Conservation (phyloP, 1,140 invertebrate genomes). For the Ostrea edulis region DNA sequence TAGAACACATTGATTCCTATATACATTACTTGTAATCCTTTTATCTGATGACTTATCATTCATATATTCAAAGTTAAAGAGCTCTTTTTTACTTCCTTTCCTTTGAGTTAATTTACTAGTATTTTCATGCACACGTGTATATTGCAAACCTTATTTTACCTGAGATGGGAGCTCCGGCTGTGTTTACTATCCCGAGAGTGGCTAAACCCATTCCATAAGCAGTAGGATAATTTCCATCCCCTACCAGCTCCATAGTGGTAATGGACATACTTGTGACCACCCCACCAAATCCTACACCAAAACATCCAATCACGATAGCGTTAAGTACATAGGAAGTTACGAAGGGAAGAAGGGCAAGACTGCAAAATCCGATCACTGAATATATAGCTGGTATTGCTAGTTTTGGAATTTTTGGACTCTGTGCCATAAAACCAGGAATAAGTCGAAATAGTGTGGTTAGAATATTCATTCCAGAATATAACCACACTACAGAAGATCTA, state of each 20-base stretch:
- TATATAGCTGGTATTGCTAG: constrained; percentile 29
- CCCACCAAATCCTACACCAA: constrained; percentile 38
- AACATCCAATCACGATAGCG: neutral
- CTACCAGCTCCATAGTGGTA: constrained; percentile 32
- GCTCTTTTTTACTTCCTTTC: too few relatives aligned
- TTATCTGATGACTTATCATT: too few relatives aligned
- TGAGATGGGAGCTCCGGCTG: neutral
- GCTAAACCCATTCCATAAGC: constrained; percentile 33
- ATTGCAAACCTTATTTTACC: constrained; percentile 12
- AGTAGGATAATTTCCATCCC: constrained; percentile 22
- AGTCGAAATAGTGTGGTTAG: neutral
- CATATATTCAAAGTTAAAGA: too few relatives aligned
- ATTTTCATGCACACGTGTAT: too few relatives aligned
- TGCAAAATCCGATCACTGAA: neutral
- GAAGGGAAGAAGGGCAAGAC: neutral
- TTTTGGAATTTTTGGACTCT: constrained; percentile 30
- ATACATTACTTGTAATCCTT: too few relatives aligned
- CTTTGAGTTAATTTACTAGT: too few relatives aligned
- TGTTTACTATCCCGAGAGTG: neutral
- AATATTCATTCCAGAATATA: constrained; percentile 16
- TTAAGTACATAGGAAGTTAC: neutral
- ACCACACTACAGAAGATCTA: neutral
- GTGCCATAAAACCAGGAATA: constrained; percentile 30
- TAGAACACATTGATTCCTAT: too few relatives aligned
- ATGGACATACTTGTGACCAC: constrained; percentile 41